Percentiles rank a stretch among this genome's conserved stretches.
Evolutionary conservation across 2,113 vertebrate species (phyloP).

Genomic region (Thomomys bottae): DNA sequence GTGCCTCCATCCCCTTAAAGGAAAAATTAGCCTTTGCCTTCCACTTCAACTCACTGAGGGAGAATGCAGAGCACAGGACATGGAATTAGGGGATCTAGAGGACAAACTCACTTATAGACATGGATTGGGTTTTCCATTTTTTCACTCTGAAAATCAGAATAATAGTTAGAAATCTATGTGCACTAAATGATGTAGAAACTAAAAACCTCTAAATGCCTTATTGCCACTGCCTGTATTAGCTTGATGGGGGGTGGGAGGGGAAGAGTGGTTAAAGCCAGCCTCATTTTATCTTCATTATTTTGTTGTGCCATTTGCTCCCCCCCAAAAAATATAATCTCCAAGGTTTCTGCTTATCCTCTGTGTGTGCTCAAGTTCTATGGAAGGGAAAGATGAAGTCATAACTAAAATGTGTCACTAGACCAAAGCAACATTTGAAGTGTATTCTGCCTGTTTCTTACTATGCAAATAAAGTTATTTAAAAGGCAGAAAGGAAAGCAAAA

Average conservation of each 20-base stretch:
- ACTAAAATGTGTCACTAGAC: slow-evolving; percentile 30
- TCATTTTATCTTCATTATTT: background rate
- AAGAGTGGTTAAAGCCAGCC: too few species aligned
- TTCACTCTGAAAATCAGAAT: slow-evolving; percentile 25
- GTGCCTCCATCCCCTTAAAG: slow-evolving; percentile 36
- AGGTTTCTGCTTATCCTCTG: background rate
- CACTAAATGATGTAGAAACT: background rate
- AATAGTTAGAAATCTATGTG: background rate
- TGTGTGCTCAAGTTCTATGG: background rate
- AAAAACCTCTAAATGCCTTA: background rate
- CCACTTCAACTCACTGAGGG: background rate
- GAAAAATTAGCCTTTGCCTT: slow-evolving; percentile 18
- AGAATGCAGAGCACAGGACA: background rate
- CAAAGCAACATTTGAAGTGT: background rate
- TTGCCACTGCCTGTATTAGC: background rate
- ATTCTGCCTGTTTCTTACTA: background rate
- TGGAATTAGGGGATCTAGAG: background rate
- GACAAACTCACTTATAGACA: background rate
- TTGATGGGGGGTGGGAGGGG: background rate
- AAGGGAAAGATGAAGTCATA: background rate
- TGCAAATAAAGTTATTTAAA: background rate
- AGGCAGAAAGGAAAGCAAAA: slow-evolving; percentile 16
- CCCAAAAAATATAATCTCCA: background rate
- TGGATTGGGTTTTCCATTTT: background rate
- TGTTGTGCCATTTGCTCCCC: background rate